These are phyloP conservation scores for Tetragonula carbonaria DNA, from an alignment of 2,888 invertebrate genomes.

Conservation along the genomic window DNA sequence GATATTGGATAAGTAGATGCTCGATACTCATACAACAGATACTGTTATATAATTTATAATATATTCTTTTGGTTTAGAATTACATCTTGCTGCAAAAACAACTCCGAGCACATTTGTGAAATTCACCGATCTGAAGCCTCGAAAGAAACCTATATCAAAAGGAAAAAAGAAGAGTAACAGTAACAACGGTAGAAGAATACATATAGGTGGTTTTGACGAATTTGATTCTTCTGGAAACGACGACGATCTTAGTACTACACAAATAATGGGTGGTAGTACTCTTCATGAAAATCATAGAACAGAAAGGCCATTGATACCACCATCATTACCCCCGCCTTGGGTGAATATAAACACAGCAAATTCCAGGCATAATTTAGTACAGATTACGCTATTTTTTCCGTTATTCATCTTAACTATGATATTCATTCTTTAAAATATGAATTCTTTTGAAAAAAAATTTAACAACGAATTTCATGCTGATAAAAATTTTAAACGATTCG, in stretches of 20 bases:
- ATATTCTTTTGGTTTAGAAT: conserved; percentile 57
- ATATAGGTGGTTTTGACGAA: conserved; percentile 41
- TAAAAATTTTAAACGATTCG: conserved; percentile 8
- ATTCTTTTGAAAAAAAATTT: background rate
- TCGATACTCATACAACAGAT: background rate
- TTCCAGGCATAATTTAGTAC: conserved; percentile 57
- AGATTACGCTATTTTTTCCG: conserved; percentile 60
- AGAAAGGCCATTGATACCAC: conserved; percentile 76
- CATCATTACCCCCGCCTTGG: conserved; percentile 79
- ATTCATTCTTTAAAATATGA: conserved; percentile 43
- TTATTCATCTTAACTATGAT: conserved; percentile 50
- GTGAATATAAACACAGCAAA: conserved; percentile 71
- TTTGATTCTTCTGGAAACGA: conserved; percentile 58
- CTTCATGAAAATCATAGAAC: conserved; percentile 78
- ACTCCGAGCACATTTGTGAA: conserved; percentile 75
- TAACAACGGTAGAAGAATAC: conserved; percentile 48
- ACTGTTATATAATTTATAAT: background rate
- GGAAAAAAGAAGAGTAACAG: conserved; percentile 72
- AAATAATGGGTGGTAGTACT: conserved; percentile 77
- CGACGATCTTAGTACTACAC: conserved; percentile 79
- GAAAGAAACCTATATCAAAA: conserved; percentile 71
- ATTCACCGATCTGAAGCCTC: conserved; percentile 71
- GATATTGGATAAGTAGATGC: background rate
- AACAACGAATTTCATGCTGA: conserved; percentile 4
- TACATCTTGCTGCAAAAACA: conserved; percentile 72